phyloP scores from a whole-genome alignment of 2,888 invertebrate genomes.

The Autographa pulchrina region DNA sequence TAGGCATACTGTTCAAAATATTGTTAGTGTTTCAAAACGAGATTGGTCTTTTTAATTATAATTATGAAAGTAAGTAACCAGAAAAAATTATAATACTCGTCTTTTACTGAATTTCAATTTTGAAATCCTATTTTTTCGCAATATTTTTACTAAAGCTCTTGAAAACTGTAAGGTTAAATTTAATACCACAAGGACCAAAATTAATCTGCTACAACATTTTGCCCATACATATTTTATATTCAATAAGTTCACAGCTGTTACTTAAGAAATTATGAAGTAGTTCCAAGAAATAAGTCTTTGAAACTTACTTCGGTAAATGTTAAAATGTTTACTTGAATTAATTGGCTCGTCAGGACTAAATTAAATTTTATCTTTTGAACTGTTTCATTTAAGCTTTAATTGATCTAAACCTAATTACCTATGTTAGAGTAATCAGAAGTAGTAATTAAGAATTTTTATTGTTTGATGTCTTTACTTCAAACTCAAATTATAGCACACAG shows the following conservation, averaged over 20 bases:
- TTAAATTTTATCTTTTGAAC: conserved; percentile 1
- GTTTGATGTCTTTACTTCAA: background rate
- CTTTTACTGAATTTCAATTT: no score
- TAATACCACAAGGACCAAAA: background rate
- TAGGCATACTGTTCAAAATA: no score
- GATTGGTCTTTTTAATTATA: background rate
- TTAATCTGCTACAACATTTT: background rate
- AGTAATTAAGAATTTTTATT: no score
- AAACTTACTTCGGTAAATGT: background rate
- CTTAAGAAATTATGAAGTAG: background rate
- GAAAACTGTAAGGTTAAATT: background rate
- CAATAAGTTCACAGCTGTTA: background rate
- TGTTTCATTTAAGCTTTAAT: background rate
- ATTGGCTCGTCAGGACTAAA: background rate
- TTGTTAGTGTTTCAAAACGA: background rate
- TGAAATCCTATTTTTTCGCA: no score
- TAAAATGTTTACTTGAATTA: background rate
- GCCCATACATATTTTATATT: background rate
- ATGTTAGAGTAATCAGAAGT: background rate
- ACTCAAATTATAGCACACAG: no score
- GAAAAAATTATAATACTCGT: no score
- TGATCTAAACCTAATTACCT: background rate
- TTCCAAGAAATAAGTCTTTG: background rate
- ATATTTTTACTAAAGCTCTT: background rate
- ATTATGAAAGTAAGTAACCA: no score